Conservation (phyloP, 2,113 vertebrate genomes). For the Plestiodon gilberti region DNA sequence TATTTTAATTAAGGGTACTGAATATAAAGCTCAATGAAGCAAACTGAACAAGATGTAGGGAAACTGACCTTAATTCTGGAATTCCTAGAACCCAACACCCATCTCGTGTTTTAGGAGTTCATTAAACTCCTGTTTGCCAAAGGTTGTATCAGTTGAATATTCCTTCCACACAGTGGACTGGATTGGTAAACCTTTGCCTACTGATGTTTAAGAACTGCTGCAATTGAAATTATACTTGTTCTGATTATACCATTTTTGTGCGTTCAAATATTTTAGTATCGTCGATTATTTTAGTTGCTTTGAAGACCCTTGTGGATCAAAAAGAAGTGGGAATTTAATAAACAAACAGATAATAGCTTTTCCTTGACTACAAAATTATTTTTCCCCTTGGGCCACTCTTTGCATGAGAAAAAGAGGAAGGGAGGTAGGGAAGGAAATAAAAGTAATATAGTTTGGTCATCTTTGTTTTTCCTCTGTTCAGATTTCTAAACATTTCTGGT, state of each 20-base stretch:
- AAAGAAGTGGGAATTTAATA: constrained; percentile 21
- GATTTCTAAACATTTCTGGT: not conserved
- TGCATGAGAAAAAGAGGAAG: not conserved
- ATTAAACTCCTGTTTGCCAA: not conserved
- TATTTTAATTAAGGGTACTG: constrained; percentile 44
- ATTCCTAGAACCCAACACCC: not conserved
- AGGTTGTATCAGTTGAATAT: no score
- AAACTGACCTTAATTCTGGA: constrained; percentile 30
- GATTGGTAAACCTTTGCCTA: not conserved
- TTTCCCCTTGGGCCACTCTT: constrained; percentile 41
- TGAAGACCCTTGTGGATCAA: constrained; percentile 6
- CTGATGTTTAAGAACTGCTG: not conserved
- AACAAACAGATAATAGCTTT: constrained; percentile 37
- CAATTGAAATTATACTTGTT: not conserved
- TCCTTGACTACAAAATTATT: constrained; percentile 59
- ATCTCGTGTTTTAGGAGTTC: not conserved
- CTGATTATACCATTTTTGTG: not conserved
- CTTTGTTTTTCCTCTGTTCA: not conserved
- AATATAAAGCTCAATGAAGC: constrained; percentile 54
- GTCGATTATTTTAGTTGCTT: not conserved
- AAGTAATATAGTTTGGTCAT: not conserved
- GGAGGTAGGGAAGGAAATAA: not conserved
- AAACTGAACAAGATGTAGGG: constrained; percentile 64
- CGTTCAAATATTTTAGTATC: not conserved
- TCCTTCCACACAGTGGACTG: no score